Conservation (phyloP, 2,797 vertebrate species). For the Micropoecilia bifurca region DNA sequence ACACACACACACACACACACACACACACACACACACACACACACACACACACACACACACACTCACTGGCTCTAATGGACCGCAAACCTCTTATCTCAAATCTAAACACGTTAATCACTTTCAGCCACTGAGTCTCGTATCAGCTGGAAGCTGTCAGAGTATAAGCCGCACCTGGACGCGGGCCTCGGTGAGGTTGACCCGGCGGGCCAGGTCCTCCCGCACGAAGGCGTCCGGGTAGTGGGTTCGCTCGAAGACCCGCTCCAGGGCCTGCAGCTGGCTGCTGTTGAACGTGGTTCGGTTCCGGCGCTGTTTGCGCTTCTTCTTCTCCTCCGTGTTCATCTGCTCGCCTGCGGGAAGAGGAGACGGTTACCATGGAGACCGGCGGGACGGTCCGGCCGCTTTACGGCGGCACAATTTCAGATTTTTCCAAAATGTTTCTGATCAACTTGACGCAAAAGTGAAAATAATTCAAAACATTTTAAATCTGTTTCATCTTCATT, state of each 20-base stretch:
- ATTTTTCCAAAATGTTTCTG: background rate
- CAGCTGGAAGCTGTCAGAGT: no score
- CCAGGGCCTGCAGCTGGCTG: constrained; percentile 96
- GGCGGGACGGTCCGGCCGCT: no score
- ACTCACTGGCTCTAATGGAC: background rate
- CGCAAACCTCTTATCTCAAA: constrained; percentile 2
- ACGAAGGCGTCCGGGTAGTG: constrained; percentile 98
- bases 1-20: no score
- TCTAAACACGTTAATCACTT: background rate
- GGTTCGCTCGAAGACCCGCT: constrained; percentile 96
- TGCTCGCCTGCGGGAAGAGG: constrained; percentile 86
- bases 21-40: background rate
- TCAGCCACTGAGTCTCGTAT: background rate
- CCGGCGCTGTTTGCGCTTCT: constrained; percentile 96
- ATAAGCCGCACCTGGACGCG: constrained; percentile 91
- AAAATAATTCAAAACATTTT: no score
- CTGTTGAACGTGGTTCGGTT: constrained; percentile 99
- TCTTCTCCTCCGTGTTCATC: constrained; percentile 97
- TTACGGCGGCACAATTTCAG: no score
- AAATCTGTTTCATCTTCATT: no score
- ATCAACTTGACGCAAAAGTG: background rate
- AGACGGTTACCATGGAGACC: background rate
- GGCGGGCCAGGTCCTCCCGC: constrained; percentile 94
- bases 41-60: no score
- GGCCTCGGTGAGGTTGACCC: constrained; percentile 97